Conservation (phyloP, 2,113 vertebrate species). For the Embiotoca jacksoni region DNA sequence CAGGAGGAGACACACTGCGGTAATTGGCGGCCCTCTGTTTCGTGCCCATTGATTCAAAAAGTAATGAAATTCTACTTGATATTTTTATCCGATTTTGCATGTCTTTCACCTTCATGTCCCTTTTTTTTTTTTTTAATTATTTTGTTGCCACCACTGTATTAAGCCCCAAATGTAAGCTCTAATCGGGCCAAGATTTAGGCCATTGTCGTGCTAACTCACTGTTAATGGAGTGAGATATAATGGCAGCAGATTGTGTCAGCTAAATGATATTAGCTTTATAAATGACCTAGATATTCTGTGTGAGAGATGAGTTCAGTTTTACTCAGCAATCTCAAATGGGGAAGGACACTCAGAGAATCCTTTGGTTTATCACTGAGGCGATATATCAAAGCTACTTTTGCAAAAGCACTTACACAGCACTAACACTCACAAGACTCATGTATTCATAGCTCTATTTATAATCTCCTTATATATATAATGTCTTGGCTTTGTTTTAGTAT, state of each 20-base stretch:
- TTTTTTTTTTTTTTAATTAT: slow-evolving; percentile 14
- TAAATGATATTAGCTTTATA: slow-evolving; percentile 59
- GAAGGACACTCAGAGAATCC: slow-evolving; percentile 50
- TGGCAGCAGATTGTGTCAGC: slow-evolving; percentile 50
- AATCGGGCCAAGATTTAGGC: slow-evolving; percentile 33
- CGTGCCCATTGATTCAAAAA: slow-evolving; percentile 73
- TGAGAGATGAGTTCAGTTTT: slow-evolving; percentile 67
- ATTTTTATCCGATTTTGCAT: slow-evolving; percentile 58
- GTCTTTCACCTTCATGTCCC: slow-evolving; percentile 29
- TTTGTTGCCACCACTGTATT: slow-evolving; percentile 30
- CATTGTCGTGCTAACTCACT: slow-evolving; percentile 35
- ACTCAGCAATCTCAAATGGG: slow-evolving; percentile 45
- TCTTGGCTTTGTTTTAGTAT: slow-evolving; percentile 41
- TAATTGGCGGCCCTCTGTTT: slow-evolving; percentile 72
- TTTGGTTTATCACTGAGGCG: slow-evolving; percentile 49
- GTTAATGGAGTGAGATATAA: slow-evolving; percentile 51
- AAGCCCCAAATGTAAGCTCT: slow-evolving; percentile 28
- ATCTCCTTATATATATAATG: slow-evolving; percentile 27
- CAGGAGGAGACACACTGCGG: slow-evolving; percentile 54
- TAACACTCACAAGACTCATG: slow-evolving; percentile 52
- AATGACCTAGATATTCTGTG: slow-evolving; percentile 43
- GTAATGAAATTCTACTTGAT: slow-evolving; percentile 77
- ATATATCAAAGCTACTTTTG: slow-evolving; percentile 62
- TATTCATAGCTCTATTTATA: slow-evolving; percentile 62
- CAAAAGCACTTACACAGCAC: slow-evolving; percentile 62